These are phyloP conservation scores for Agrochola lychnidis DNA, from an alignment of 2,888 invertebrate species.

Conservation along the genomic window DNA sequence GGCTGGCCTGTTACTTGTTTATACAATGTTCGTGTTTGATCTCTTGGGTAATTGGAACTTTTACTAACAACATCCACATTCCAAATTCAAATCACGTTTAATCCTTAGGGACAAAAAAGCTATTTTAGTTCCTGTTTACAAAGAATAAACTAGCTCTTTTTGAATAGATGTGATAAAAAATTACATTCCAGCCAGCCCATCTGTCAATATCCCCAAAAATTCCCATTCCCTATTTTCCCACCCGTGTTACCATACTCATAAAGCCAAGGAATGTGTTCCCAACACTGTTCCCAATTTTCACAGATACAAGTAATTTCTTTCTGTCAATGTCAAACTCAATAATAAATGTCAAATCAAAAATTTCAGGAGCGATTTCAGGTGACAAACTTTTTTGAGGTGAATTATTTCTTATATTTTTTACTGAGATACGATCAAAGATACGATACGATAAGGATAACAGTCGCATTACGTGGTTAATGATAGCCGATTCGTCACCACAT, in stretches of 20 bases:
- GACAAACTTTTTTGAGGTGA: constrained; percentile 39
- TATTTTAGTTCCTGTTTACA: too few relatives aligned
- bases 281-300: neutral
- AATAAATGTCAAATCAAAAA: neutral
- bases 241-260: neutral
- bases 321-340: constrained; percentile 19
- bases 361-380: neutral
- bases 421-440: constrained; percentile 37
- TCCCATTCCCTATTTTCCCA: neutral
- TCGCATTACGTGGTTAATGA: constrained; percentile 47
- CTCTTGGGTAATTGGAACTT: too few relatives aligned
- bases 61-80: too few relatives aligned
- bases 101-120: too few relatives aligned
- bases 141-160: too few relatives aligned
- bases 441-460: constrained; percentile 52
- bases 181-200: too few relatives aligned
- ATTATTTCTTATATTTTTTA: constrained; percentile 5
- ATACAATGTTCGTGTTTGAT: too few relatives aligned
- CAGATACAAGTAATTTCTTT: neutral
- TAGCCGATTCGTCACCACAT: constrained; percentile 57
- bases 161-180: too few relatives aligned
- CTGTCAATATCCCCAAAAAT: neutral
- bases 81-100: too few relatives aligned
- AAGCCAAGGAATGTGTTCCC: neutral
- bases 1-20: too few relatives aligned